phyloP scores from a whole-genome alignment of 64 coral and sea anemone species.

The Orbicella faveolata region DNA sequence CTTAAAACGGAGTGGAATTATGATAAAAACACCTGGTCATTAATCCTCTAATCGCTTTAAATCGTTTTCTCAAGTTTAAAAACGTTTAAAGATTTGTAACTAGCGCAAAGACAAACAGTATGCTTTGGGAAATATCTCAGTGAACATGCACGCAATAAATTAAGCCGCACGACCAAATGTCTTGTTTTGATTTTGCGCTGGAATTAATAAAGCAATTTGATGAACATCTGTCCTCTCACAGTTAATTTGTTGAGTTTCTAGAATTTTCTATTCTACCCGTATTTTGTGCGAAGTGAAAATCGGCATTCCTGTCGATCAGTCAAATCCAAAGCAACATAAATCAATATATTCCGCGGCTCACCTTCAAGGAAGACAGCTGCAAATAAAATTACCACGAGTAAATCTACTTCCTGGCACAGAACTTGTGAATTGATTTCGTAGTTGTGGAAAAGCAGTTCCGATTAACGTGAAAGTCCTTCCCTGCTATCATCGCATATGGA shows the following conservation, averaged over 20 bases:
- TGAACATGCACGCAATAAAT: constrained; percentile 6
- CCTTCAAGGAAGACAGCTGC: constrained; percentile 18
- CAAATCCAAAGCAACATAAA: background rate
- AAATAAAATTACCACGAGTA: background rate
- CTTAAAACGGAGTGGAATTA: constrained; percentile 26
- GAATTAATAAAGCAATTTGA: background rate
- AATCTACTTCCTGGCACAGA: constrained; percentile 2
- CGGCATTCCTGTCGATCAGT: background rate
- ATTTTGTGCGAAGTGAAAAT: background rate
- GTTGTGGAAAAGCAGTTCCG: background rate
- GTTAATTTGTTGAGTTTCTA: background rate
- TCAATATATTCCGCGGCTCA: background rate
- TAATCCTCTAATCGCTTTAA: constrained; percentile 35
- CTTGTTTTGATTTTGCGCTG: background rate
- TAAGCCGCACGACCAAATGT: background rate
- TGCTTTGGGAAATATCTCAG: background rate
- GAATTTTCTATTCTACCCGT: background rate
- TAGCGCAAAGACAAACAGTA: background rate
- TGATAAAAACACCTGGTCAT: constrained; percentile 27
- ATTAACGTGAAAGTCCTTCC: background rate
- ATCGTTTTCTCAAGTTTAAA: constrained; percentile 8
- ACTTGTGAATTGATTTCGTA: background rate
- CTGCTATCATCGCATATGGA: background rate
- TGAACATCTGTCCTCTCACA: background rate
- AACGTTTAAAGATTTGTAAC: constrained; percentile 6